Conservation (phyloP, 2,797 vertebrate genomes). For the Apogon talboti region DNA sequence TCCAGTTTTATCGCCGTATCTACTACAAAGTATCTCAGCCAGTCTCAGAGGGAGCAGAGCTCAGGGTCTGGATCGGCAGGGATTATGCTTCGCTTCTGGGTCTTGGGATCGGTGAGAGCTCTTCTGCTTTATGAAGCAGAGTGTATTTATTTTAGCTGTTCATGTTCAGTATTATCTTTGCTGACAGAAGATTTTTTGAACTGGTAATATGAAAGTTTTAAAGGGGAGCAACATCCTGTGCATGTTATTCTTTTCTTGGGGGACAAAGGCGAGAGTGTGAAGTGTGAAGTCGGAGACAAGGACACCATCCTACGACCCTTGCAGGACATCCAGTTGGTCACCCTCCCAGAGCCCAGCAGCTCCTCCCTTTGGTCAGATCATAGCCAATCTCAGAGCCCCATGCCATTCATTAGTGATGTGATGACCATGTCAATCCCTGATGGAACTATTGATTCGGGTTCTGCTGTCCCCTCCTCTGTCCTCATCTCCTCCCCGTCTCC, state of each 20-base stretch:
- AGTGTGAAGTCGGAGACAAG: constrained; percentile 83
- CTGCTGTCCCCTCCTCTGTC: constrained; percentile 40
- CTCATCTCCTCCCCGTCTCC: constrained; percentile 36
- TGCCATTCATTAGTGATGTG: constrained; percentile 73
- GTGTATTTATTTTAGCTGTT: background rate
- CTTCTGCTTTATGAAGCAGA: background rate
- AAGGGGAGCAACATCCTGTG: background rate
- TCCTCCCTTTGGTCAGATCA: constrained; percentile 71
- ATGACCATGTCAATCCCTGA: constrained; percentile 53
- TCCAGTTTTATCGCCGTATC: constrained; percentile 82
- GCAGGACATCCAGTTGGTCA: constrained; percentile 81
- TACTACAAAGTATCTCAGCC: constrained; percentile 81
- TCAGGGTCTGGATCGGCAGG: constrained; percentile 81
- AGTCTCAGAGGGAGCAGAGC: constrained; percentile 74
- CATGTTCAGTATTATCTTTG: background rate
- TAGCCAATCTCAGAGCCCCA: constrained; percentile 75
- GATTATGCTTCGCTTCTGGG: constrained; percentile 84
- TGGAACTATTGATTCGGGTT: constrained; percentile 21
- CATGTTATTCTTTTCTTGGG: background rate
- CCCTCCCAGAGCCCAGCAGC: constrained; percentile 66
- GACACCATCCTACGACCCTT: constrained; percentile 82
- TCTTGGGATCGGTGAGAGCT: constrained; percentile 78
- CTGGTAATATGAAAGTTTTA: background rate
- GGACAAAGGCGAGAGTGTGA: constrained; percentile 74
- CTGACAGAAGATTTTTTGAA: background rate